These are phyloP conservation scores for Melinopterus prodromus DNA, from an alignment of 2,888 invertebrate genomes.

Conservation along the genomic window DNA sequence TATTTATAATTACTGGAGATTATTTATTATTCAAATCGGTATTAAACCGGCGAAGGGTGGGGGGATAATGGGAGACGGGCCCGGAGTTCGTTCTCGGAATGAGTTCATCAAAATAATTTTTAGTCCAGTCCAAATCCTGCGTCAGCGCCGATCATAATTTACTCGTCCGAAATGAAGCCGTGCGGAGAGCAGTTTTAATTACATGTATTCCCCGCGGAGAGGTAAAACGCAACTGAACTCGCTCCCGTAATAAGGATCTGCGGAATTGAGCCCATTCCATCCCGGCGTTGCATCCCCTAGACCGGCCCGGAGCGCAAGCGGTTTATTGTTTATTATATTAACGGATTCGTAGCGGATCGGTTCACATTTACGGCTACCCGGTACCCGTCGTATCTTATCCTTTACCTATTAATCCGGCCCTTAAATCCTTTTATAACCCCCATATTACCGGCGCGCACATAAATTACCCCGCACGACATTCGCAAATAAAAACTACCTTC, in stretches of 20 bases:
- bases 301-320: conserved; percentile 23
- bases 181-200: conserved; percentile 59
- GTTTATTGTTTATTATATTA: conserved; percentile 40
- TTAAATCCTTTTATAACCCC: conserved; percentile 30
- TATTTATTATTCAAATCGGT: conserved; percentile 35
- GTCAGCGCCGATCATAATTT: conserved; percentile 54
- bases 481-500: conserved; percentile 21
- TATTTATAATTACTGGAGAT: conserved; percentile 34
- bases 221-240: conserved; percentile 52
- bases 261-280: conserved; percentile 27
- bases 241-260: conserved; percentile 40
- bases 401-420: conserved; percentile 24
- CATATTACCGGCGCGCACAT: background rate
- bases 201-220: conserved; percentile 56
- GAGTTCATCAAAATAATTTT: conserved; percentile 52
- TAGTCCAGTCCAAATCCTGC: conserved; percentile 53
- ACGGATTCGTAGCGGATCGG: conserved; percentile 23
- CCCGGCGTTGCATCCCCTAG: background rate
- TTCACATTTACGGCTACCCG: conserved; percentile 27
- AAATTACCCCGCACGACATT: conserved; percentile 21
- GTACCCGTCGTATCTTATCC: conserved; percentile 27
- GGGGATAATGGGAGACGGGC: conserved; percentile 34
- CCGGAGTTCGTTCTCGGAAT: conserved; percentile 47
- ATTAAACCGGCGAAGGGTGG: conserved; percentile 28
- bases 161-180: conserved; percentile 57